A percentile compares a stretch with the other conserved stretches of the same genome.
Conservation (phyloP, 2,888 invertebrate species). For the Hybos culiciformis region DNA sequence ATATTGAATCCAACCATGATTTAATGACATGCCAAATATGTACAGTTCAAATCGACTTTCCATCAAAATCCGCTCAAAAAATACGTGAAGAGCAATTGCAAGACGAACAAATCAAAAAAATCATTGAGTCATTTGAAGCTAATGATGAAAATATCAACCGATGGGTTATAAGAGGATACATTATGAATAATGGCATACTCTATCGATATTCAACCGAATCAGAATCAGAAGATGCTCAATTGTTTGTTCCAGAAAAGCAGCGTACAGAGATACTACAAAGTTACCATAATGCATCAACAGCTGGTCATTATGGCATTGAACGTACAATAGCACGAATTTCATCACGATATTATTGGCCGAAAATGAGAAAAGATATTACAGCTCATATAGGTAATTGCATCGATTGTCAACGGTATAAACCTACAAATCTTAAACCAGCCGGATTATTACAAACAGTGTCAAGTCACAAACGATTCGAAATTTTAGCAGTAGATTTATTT, state of each 20-base stretch:
- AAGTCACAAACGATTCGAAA: conserved; percentile 2
- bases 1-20: too few species aligned
- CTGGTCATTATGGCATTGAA: conserved; percentile 2
- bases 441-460: conserved; percentile 12
- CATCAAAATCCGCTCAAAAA: conserved; percentile 2
- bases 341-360: conserved; percentile 13
- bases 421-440: conserved; percentile 12
- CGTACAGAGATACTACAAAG: not conserved
- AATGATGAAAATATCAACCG: conserved; percentile 1
- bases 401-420: conserved; percentile 13
- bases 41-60: not conserved
- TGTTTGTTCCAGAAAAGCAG: conserved; percentile 7
- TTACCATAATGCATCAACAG: not conserved
- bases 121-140: conserved; percentile 1
- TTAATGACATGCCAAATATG: not conserved
- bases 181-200: conserved; percentile 8
- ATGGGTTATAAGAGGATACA: not conserved
- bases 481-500: conserved; percentile 10
- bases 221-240: conserved; percentile 10
- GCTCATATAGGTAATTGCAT: conserved; percentile 10
- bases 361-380: conserved; percentile 11
- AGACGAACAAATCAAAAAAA: not conserved
- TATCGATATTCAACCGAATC: conserved; percentile 9
- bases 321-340: conserved; percentile 12
- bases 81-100: not conserved